A percentile compares a stretch with the other conserved stretches of the same genome.
These are phyloP conservation scores for Pedicia rivosa DNA, from an alignment of 2,888 invertebrate species.

Conservation along the genomic window DNA sequence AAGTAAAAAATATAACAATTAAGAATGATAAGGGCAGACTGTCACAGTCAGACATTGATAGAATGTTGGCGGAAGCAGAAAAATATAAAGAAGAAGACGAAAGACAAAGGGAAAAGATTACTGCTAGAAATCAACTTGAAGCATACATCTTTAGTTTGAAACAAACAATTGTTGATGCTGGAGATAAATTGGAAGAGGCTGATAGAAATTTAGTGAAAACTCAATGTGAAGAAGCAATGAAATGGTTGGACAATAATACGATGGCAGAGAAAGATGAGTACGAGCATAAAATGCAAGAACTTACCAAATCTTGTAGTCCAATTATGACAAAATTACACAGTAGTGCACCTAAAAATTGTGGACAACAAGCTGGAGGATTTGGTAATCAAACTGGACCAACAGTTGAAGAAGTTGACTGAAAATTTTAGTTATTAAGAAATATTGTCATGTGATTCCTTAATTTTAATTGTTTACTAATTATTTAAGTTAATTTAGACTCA, in stretches of 20 bases:
- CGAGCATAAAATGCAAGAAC: constrained; percentile 20
- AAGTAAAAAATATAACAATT: constrained; percentile 61
- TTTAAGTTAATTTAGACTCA: too few relatives aligned
- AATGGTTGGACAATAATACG: constrained; percentile 62
- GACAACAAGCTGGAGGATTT: constrained; percentile 44
- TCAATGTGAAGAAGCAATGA: constrained; percentile 45
- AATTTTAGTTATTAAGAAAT: too few relatives aligned
- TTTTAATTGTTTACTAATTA: too few relatives aligned
- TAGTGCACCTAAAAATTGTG: constrained; percentile 8
- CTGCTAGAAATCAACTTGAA: constrained; percentile 51
- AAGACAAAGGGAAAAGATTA: constrained; percentile 43
- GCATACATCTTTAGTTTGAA: constrained; percentile 50
- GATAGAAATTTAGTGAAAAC: constrained; percentile 52
- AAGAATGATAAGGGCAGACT: constrained; percentile 70
- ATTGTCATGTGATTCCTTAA: too few relatives aligned
- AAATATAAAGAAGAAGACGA: constrained; percentile 51
- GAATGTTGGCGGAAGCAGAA: constrained; percentile 56
- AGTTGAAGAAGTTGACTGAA: constrained; percentile 4
- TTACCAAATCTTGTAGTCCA: constrained; percentile 28
- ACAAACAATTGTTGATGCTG: constrained; percentile 49
- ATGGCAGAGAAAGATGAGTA: constrained; percentile 61
- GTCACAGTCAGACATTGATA: constrained; percentile 63
- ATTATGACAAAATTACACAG: constrained; percentile 34
- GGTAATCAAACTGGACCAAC: constrained; percentile 32
- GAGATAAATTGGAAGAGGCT: constrained; percentile 40